These are phyloP conservation scores for Vireo griseus DNA, from an alignment of 2,797 vertebrate genomes.

Conservation along the genomic window DNA sequence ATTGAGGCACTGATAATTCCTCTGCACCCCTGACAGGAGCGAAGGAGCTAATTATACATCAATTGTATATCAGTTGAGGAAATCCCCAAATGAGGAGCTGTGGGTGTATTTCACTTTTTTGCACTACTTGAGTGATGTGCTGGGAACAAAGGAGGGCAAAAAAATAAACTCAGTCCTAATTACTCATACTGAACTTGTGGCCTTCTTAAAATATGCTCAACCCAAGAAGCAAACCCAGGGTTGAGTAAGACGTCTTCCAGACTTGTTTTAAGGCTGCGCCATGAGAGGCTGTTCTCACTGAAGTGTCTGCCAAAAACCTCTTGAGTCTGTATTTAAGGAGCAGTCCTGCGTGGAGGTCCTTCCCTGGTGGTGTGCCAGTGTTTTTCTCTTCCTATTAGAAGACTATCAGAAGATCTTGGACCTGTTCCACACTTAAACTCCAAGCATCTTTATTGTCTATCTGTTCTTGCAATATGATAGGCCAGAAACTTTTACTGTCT, in stretches of 20 bases:
- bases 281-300: not conserved
- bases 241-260: not conserved
- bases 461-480: not conserved
- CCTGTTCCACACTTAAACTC: slow-evolving; percentile 7
- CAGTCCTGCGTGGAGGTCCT: not conserved
- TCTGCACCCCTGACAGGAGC: not conserved
- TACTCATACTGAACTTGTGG: slow-evolving; percentile 9
- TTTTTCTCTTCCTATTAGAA: not conserved
- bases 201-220: not conserved
- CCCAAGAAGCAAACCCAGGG: not conserved
- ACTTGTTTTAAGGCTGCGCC: not conserved
- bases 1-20: slow-evolving; percentile 4
- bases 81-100: slow-evolving; percentile 38
- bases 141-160: not conserved
- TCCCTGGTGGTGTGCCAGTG: not conserved
- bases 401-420: slow-evolving; percentile 36
- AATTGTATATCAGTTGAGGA: slow-evolving; percentile 3
- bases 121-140: not conserved
- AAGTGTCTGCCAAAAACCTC: not conserved
- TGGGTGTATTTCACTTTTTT: slow-evolving; percentile 42
- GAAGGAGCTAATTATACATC: not conserved
- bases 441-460: slow-evolving; percentile 22
- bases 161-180: not conserved
- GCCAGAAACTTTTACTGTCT: slow-evolving; percentile 25
- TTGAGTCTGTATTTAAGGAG: not conserved